Percentiles rank a stretch among this genome's conserved stretches.
Conservation (phyloP, 2,113 vertebrate species). For the Podilymbus podiceps region DNA sequence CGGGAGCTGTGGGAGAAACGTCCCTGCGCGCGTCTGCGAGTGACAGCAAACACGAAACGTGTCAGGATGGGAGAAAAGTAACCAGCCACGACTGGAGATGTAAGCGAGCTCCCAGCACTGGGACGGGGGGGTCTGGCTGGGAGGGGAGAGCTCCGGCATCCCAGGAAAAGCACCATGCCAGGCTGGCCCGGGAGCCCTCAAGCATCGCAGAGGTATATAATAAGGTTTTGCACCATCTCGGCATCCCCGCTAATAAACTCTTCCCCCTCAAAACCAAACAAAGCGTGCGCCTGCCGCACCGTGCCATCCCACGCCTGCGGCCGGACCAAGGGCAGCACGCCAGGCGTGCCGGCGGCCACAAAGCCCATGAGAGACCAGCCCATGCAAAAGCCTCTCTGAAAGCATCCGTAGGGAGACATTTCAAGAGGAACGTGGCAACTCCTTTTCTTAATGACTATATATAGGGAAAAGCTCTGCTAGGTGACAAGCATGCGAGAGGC, state of each 20-base stretch:
- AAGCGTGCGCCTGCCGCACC: neutral
- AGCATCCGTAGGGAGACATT: neutral
- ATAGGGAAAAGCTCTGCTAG: neutral
- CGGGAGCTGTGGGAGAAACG: neutral
- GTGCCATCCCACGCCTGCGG: fast-evolving
- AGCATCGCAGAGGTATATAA: fast-evolving
- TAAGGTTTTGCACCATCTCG: neutral
- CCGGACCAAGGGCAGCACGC: neutral
- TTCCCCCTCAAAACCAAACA: neutral
- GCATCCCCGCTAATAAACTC: neutral
- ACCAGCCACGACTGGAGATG: fast-evolving
- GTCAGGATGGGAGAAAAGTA: neutral
- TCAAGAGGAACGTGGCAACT: neutral
- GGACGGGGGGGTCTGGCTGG: neutral
- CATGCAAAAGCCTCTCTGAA: neutral
- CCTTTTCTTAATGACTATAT: neutral
- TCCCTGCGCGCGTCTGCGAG: fast-evolving
- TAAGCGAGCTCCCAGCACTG: neutral
- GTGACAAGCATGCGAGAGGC: neutral
- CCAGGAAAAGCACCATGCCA: fast-evolving
- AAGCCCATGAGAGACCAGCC: neutral
- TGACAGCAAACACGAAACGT: neutral
- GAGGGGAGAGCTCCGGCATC: neutral
- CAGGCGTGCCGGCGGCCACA: neutral
- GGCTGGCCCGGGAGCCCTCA: neutral